phyloP scores from a whole-genome alignment of 2,113 vertebrate genomes.

The Lutjanus erythropterus region DNA sequence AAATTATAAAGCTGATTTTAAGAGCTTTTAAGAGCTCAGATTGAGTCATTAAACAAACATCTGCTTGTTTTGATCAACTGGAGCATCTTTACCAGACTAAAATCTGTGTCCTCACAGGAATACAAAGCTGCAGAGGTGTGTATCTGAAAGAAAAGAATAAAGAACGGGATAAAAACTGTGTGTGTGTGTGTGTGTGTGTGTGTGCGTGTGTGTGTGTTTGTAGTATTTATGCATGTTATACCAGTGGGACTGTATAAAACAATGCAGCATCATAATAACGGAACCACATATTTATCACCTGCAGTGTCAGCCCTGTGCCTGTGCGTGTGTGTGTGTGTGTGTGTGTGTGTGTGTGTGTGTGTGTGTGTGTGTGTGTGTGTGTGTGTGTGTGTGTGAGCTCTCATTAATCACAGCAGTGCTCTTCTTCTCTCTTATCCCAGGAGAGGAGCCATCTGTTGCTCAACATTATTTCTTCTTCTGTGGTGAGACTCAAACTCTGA shows the following conservation, averaged over 20 bases:
- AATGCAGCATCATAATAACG: constrained; percentile 66
- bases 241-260: constrained; percentile 67
- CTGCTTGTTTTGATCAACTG: not conserved
- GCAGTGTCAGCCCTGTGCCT: constrained; percentile 21
- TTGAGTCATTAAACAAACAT: not conserved
- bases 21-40: not conserved
- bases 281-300: constrained; percentile 70
- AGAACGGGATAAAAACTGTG: not conserved
- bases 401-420: constrained; percentile 69
- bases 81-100: constrained; percentile 1
- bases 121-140: constrained; percentile 10
- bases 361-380: constrained; percentile 25
- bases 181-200: constrained; percentile 16
- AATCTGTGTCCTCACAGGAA: constrained; percentile 4
- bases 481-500: constrained; percentile 21
- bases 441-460: constrained; percentile 63
- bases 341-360: constrained; percentile 25
- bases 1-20: not conserved
- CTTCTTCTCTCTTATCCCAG: constrained; percentile 46
- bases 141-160: constrained; percentile 8
- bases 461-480: constrained; percentile 51
- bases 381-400: constrained; percentile 19
- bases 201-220: constrained; percentile 12
- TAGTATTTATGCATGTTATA: constrained; percentile 44
- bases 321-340: constrained; percentile 19